Evolutionary conservation across 2,888 invertebrate species (phyloP).

Genomic region (Drosophila trichaetosa): DNA sequence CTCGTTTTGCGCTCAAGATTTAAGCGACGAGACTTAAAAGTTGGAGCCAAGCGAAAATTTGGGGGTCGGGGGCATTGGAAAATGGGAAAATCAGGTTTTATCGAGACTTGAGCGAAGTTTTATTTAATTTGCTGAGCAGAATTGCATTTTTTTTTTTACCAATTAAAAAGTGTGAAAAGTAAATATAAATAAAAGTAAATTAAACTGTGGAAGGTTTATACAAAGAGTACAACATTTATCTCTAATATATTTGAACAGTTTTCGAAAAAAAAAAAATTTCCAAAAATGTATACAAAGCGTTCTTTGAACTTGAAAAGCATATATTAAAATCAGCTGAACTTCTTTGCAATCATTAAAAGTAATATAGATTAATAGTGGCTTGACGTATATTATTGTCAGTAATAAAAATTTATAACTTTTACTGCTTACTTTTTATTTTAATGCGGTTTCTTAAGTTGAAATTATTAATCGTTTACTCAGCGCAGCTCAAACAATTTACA

Average conservation of each 20-base stretch:
- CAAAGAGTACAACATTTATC: background rate
- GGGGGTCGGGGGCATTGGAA: background rate
- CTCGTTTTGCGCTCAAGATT: conserved; percentile 7
- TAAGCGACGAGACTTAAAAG: conserved; percentile 5
- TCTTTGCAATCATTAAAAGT: background rate
- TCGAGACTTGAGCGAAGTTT: background rate
- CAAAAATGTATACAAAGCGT: background rate
- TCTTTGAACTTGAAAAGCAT: background rate
- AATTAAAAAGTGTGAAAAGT: background rate
- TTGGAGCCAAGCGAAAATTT: conserved; percentile 1
- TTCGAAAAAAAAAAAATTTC: background rate
- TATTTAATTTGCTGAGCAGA: background rate
- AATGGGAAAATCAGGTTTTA: background rate
- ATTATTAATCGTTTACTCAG: conserved; percentile 6
- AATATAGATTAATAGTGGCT: background rate
- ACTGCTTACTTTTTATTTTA: background rate
- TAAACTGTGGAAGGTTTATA: background rate
- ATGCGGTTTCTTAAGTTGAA: background rate
- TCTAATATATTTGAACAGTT: background rate
- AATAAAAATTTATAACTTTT: background rate
- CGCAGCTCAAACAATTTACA: background rate
- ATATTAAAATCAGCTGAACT: background rate
- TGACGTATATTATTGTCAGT: background rate
- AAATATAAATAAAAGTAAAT: background rate
- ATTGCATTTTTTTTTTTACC: background rate